A percentile compares a stretch with the other conserved stretches of the same genome.
Evolutionary conservation across 2,888 invertebrate species (phyloP).

Genomic region (Nomada flava): DNA sequence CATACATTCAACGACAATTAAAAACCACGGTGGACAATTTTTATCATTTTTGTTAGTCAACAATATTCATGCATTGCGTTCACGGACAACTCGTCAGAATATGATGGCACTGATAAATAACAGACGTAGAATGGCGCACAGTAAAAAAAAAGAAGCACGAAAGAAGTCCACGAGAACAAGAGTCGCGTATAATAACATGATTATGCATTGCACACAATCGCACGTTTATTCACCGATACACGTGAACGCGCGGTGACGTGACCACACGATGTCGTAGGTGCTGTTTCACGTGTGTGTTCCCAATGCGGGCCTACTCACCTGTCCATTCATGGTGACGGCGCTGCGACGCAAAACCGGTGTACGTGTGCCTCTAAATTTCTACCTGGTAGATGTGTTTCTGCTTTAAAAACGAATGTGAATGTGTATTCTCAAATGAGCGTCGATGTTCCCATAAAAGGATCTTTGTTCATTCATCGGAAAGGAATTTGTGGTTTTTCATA

Average conservation of each 20-base stretch:
- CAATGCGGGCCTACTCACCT: slow-evolving; percentile 67
- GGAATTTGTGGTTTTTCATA: too few relatives aligned
- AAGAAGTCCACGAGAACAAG: slow-evolving; percentile 12
- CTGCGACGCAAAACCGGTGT: slow-evolving; percentile 37
- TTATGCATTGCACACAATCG: slow-evolving; percentile 34
- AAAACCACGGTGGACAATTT: slow-evolving; percentile 6
- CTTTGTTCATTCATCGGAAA: too few relatives aligned
- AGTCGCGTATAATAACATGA: slow-evolving; percentile 40
- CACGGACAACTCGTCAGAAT: slow-evolving; percentile 15
- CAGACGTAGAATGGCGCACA: neutral
- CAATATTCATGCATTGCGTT: neutral
- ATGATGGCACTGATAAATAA: slow-evolving; percentile 24
- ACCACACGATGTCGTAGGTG: slow-evolving; percentile 44
- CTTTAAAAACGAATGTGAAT: neutral
- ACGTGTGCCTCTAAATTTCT: slow-evolving; percentile 19
- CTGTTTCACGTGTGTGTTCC: slow-evolving; percentile 49
- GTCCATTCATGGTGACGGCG: slow-evolving; percentile 75
- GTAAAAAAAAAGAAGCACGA: neutral
- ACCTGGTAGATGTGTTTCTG: neutral
- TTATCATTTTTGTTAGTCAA: neutral
- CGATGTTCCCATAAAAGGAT: too few relatives aligned
- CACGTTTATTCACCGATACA: slow-evolving; percentile 43
- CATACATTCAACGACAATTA: neutral
- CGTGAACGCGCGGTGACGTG: slow-evolving; percentile 36
- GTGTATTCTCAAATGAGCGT: too few relatives aligned